phyloP scores from a whole-genome alignment of 2,797 vertebrate genomes.

The Manis javanica region DNA sequence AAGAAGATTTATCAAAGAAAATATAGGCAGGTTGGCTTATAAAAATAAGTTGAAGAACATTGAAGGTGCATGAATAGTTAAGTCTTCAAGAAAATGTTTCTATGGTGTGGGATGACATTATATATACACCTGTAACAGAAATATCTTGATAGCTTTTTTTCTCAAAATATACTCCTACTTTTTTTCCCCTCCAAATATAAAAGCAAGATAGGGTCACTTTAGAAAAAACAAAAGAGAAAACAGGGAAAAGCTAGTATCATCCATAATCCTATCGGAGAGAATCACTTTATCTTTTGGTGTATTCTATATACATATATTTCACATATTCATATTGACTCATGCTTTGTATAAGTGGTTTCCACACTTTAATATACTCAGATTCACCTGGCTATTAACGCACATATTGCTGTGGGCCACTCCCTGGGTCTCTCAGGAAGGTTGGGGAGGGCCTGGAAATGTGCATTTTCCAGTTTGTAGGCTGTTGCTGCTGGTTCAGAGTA shows the following conservation, averaged over 20 bases:
- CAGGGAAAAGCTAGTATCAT: not conserved
- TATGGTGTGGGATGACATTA: not conserved
- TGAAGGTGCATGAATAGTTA: not conserved
- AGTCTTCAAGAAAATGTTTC: not conserved
- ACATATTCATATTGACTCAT: not conserved
- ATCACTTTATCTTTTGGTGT: not conserved
- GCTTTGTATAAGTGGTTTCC: not conserved
- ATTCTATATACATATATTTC: not conserved
- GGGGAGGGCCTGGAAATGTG: not conserved
- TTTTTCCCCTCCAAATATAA: not conserved
- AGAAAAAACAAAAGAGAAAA: not conserved
- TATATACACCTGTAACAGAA: not conserved
- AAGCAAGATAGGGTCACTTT: conserved; percentile 26
- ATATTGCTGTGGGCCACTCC: not conserved
- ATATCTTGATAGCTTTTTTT: not conserved
- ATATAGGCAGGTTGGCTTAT: not conserved
- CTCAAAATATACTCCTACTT: not conserved
- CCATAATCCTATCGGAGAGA: not conserved
- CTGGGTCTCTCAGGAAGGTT: not conserved
- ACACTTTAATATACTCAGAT: not conserved
- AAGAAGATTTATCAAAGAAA: not conserved
- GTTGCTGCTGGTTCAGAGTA: not conserved
- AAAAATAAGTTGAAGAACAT: not conserved
- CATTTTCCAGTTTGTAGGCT: not conserved
- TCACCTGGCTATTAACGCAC: not conserved